Base-by-base conservation (phyloP, 2,797 vertebrate genomes). In the Scolopax bukidnonensis region DNA sequence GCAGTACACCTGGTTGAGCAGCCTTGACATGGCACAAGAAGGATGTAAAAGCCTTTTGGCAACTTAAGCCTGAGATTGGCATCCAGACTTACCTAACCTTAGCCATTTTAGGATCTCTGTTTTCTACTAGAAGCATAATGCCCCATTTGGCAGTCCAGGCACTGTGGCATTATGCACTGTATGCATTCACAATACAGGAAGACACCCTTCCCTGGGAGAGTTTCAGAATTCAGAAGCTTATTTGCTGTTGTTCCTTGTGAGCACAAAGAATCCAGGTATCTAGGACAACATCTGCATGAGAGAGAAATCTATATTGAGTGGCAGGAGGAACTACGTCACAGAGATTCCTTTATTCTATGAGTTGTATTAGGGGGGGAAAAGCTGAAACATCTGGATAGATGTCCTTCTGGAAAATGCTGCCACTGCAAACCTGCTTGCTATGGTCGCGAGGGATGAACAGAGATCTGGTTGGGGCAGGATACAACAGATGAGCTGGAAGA, bases 401-500 rank as follows among this genome's bases (percentile, higher is more conserved):
- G 25, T 57, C 20, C 36, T 51, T 47, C n/a, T 82, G 74, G 60
- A 17, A 28, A 43, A 11, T 1, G 16, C 71, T 86, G 57, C 57
- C 14, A 7, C 18, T 33, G 28, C 76, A 57, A 24, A 33, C 14
- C 50, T 61, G 45, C 33, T 53, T 14, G 64, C 30, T 56, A 60
- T 51, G 69, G 5, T 8, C 25, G 28, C 20, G 36, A 6, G 25
- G 53, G 53, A 15, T 5, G 15, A 54, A 12, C 70, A 20, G 9
- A 21, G 15, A n/a, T 53, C 43, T 38, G 78, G 5, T 7, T 4
- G 33, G 74, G 90, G 47, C 36, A 83, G 68, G 33, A 6, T 33
- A 23, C 64, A 5, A 6, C 41, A 24, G 64, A 6, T 0, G 2
- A 9, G 12, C 11, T 50, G 67, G 45, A 30, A 57, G 30, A 45